Conservation (phyloP, 2,113 vertebrate species). For the Salvelinus sp. region DNA sequence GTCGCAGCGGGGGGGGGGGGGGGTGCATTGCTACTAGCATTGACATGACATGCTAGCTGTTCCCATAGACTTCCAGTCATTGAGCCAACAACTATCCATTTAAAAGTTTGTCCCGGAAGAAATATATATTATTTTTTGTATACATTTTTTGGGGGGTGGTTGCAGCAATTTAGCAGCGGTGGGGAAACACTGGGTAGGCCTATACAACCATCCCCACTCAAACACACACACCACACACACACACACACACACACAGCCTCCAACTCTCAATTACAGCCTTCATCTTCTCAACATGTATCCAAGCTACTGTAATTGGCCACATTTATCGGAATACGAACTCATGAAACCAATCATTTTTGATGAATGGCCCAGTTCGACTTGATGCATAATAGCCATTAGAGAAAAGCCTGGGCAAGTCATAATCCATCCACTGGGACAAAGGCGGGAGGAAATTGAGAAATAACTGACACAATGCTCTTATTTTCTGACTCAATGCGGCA, state of each 20-base stretch:
- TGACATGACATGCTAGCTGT: no score
- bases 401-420: not conserved
- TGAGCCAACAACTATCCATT: no score
- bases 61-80: no score
- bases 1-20: no score
- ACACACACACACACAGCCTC: not conserved
- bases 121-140: no score
- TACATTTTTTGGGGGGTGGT: no score
- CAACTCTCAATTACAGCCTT: no score
- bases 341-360: not conserved
- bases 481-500: slow-evolving; percentile 19
- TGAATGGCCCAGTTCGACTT: not conserved
- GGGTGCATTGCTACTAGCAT: no score
- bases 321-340: not conserved
- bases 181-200: no score
- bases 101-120: no score
- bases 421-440: not conserved
- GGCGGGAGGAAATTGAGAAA: not conserved
- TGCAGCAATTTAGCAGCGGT: no score
- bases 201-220: not conserved
- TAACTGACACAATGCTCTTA: slow-evolving; percentile 1
- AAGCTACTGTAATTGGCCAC: not conserved
- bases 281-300: not conserved
- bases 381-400: not conserved
- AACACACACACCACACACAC: no score